A percentile compares a stretch with the other conserved stretches of the same genome.
phyloP scores from a whole-genome alignment of 2,888 invertebrate genomes.

The Gari tellinella region DNA sequence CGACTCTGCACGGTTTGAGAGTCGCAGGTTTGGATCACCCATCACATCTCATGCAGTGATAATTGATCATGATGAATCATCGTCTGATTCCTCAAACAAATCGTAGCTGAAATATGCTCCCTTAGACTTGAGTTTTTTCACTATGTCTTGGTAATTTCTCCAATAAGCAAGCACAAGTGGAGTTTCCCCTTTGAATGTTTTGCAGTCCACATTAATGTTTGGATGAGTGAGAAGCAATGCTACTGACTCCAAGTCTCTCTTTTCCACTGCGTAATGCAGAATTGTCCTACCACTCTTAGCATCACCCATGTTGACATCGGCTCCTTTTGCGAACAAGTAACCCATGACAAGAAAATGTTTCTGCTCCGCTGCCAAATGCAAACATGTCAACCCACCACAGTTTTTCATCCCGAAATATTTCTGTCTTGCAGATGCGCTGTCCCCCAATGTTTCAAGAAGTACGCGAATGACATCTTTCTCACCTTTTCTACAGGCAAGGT shows the following conservation, averaged over 20 bases:
- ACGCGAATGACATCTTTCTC: slow-evolving; percentile 25
- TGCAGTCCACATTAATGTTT: slow-evolving; percentile 56
- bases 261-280: slow-evolving; percentile 61
- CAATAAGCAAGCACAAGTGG: slow-evolving; percentile 56
- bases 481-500: slow-evolving; percentile 48
- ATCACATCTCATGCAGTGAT: too few relatives aligned
- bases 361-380: slow-evolving; percentile 55
- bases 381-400: slow-evolving; percentile 57
- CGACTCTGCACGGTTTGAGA: too few relatives aligned
- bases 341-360: slow-evolving; percentile 53
- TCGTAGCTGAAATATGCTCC: slow-evolving; percentile 54
- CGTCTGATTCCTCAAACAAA: slow-evolving; percentile 40
- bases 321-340: slow-evolving; percentile 57
- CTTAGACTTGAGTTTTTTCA: slow-evolving; percentile 39
- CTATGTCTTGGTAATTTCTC: slow-evolving; percentile 55
- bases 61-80: slow-evolving; percentile 10
- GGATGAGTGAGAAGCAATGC: slow-evolving; percentile 44
- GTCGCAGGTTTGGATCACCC: too few relatives aligned
- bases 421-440: not conserved
- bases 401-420: slow-evolving; percentile 58
- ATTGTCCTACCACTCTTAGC: slow-evolving; percentile 65
- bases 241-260: slow-evolving; percentile 47
- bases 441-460: slow-evolving; percentile 27
- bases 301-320: slow-evolving; percentile 62
- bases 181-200: slow-evolving; percentile 62